A percentile compares a stretch with the other conserved stretches of the same genome.
Evolutionary conservation across 2,113 vertebrate genomes (phyloP).

Genomic region (Argyrosomus japonicus): DNA sequence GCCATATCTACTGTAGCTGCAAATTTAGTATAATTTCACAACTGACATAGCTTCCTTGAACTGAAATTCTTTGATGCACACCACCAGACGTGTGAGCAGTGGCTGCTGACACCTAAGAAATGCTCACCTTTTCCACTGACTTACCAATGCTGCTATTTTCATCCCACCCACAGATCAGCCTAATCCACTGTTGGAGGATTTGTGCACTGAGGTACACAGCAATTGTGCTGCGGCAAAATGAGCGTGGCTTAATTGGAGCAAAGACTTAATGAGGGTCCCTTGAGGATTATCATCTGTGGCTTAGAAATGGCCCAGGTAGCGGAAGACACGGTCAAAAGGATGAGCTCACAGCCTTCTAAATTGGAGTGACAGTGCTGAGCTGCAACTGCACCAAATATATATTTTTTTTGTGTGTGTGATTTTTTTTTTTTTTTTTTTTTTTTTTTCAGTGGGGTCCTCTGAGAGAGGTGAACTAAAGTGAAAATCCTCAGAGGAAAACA

Average conservation of each 20-base stretch:
- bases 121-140: constrained; percentile 38
- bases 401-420: neutral
- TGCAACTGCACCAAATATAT: constrained; percentile 12
- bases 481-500: constrained; percentile 43
- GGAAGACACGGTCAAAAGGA: constrained; percentile 67
- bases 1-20: neutral
- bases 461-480: constrained; percentile 35
- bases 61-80: constrained; percentile 3
- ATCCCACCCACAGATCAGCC: constrained; percentile 75
- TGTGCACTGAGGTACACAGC: constrained; percentile 59
- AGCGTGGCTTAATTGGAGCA: constrained; percentile 79
- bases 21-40: constrained; percentile 8
- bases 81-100: neutral
- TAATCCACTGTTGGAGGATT: constrained; percentile 78
- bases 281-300: constrained; percentile 75
- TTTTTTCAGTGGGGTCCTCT: neutral
- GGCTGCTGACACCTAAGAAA: constrained; percentile 42
- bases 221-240: constrained; percentile 74
- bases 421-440: neutral
- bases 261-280: constrained; percentile 77
- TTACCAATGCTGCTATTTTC: constrained; percentile 58
- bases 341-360: constrained; percentile 47
- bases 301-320: constrained; percentile 80
- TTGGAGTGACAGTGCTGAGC: constrained; percentile 46
- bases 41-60: constrained; percentile 12